Base-by-base conservation (phyloP, 2,797 vertebrate species). In the Chelidonichthys spinosus region DNA sequence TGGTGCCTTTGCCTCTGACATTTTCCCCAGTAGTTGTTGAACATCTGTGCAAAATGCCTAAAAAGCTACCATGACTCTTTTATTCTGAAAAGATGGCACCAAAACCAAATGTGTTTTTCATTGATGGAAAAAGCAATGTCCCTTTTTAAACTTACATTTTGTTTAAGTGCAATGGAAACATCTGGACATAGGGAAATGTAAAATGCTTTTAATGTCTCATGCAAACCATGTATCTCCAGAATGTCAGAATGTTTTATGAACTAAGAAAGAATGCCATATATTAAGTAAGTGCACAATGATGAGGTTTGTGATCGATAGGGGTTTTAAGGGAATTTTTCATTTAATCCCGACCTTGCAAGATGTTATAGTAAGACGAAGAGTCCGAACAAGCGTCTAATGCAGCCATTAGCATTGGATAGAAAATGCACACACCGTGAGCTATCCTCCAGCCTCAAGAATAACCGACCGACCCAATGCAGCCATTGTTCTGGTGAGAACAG, bases 1-100 rank as follows among this genome's bases (percentile, higher is more conserved):
- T 25, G 25, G 13, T 36, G 3, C 32, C n/a, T 56, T 49, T 62
- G 5, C 25, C 2, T 58, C 11, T 8, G 6, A 42, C 15, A 36
- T 35, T 66, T 44, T 46, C 40, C 43, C 32, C 32, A 33, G 39
- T 9, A 43, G 33, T 14, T 61, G 60, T 50, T 61, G 0, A 50
- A 69, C 54, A 69, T 56, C 49, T 53, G 63, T 63, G 33, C 32
- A 61, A 50, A 64, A 46, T 60, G 17, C 58, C 4, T 50, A 10
- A 43, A 73, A 66, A 70, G 7, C 32, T 40, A 36, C 18, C 1
- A 42, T 2, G 0, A 5, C 11, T 63, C 5, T 40, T 63, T 67
- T 36, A 32, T 59, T 72, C 59, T 60, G 47, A 60, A 18, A 8
- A 42, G 8, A 39, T 13, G 8, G 44, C 9, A 44, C 2, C 10